Evolutionary conservation across 2,797 vertebrate species (phyloP).

Genomic region (Anomalospiza imberbis): DNA sequence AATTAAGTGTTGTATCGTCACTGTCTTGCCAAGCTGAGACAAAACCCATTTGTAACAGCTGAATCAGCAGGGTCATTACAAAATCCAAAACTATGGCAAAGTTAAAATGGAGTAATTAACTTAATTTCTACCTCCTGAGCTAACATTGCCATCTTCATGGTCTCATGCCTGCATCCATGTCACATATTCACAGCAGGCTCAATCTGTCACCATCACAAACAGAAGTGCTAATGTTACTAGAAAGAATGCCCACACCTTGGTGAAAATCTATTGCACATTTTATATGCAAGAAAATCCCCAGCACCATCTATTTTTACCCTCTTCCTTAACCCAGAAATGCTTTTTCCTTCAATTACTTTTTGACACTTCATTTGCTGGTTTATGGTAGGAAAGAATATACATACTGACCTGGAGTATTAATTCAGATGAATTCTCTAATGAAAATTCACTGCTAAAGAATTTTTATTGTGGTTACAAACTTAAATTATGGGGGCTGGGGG

Average conservation of each 20-base stretch:
- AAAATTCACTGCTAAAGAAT: not conserved
- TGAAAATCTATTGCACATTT: not conserved
- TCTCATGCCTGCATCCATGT: not conserved
- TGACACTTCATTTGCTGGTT: not conserved
- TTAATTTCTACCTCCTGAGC: not conserved
- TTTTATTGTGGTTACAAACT: not conserved
- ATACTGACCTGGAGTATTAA: not conserved
- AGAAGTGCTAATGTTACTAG: not conserved
- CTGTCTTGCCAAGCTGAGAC: not conserved
- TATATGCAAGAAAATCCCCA: not conserved
- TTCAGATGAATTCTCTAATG: not conserved
- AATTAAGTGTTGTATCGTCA: not conserved
- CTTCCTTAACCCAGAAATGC: not conserved
- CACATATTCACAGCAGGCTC: not conserved
- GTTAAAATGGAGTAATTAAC: not conserved
- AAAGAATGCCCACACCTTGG: not conserved
- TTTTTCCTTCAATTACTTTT: not conserved
- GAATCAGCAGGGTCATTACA: not conserved
- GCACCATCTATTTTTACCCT: not conserved
- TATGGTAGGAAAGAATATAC: not conserved
- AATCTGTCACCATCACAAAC: not conserved
- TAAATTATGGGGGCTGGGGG: rapidly evolving
- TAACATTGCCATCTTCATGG: not conserved
- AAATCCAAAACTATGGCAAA: not conserved
- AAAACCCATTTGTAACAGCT: not conserved